A percentile compares a stretch with the other conserved stretches of the same genome.
Conservation (phyloP, 1,140 invertebrate genomes). For the Pentalonia nigronervosa region DNA sequence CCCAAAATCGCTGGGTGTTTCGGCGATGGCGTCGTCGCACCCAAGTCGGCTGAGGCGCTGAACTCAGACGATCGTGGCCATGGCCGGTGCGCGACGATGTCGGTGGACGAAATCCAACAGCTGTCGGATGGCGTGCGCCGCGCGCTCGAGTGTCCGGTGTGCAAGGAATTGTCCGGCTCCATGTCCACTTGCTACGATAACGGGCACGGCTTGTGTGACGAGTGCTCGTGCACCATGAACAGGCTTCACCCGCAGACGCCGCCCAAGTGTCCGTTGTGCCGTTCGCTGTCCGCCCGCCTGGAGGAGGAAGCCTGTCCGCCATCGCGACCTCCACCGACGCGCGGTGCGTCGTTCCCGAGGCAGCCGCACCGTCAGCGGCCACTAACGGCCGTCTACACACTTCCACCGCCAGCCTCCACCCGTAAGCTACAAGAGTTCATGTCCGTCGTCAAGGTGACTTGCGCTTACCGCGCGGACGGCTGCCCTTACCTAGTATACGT, state of each 20-base stretch:
- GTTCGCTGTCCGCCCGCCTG: background rate
- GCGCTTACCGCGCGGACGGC: background rate
- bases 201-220: background rate
- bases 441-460: background rate
- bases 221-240: background rate
- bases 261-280: slow-evolving; percentile 23
- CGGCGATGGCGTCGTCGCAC: background rate
- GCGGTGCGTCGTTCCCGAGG: too few species aligned
- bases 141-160: slow-evolving; percentile 44
- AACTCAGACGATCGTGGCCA: too few species aligned
- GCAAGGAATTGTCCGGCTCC: background rate
- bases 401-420: too few species aligned
- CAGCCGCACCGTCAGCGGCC: background rate
- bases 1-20: background rate
- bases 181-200: slow-evolving; percentile 7
- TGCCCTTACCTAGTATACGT: background rate
- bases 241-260: background rate
- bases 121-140: background rate
- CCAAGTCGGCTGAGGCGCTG: background rate
- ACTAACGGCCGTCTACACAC: background rate
- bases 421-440: background rate
- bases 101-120: background rate
- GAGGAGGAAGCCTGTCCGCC: background rate
- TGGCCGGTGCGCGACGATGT: background rate
- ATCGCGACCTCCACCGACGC: background rate